Percentiles rank a stretch among this genome's conserved stretches.
phyloP scores from a whole-genome alignment of 2,888 invertebrate species.

The Hedychridium roseum region DNA sequence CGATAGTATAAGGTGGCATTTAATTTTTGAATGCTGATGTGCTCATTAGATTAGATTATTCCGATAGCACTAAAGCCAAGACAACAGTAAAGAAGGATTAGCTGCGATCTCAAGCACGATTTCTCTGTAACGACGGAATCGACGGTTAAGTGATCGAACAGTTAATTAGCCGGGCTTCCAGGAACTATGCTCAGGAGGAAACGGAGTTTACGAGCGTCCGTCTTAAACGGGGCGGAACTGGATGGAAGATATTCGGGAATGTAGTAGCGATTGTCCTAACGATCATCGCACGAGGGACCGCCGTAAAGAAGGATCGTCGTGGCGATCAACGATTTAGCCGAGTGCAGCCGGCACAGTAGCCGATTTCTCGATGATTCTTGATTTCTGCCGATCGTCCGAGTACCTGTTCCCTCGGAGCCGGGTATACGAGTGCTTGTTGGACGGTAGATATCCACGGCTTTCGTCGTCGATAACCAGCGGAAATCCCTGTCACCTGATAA shows the following conservation, averaged over 20 bases:
- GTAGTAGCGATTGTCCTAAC: slow-evolving; percentile 14
- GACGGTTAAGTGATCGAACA: too few relatives aligned
- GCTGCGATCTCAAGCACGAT: too few relatives aligned
- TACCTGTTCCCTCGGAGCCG: background rate
- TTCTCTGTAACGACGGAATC: background rate
- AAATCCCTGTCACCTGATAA: slow-evolving; percentile 20
- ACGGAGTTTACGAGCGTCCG: background rate
- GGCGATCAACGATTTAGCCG: slow-evolving; percentile 3
- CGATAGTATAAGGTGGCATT: too few relatives aligned
- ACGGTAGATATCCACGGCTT: background rate
- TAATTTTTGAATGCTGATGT: too few relatives aligned
- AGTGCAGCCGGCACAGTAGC: background rate
- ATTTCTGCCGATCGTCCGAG: too few relatives aligned
- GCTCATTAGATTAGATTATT: too few relatives aligned
- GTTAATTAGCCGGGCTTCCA: background rate
- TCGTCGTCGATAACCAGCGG: slow-evolving; percentile 12
- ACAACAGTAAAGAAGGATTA: too few relatives aligned
- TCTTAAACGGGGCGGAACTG: too few relatives aligned
- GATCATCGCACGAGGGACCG: slow-evolving; percentile 8
- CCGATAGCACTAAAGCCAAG: too few relatives aligned
- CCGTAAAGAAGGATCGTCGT: slow-evolving; percentile 19
- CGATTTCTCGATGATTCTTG: background rate
- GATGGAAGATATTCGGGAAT: slow-evolving; percentile 22
- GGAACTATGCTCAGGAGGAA: background rate
- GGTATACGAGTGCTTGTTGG: background rate